Evolutionary conservation across 2,888 invertebrate genomes (phyloP).

Genomic region (Plemyria rubiginata): DNA sequence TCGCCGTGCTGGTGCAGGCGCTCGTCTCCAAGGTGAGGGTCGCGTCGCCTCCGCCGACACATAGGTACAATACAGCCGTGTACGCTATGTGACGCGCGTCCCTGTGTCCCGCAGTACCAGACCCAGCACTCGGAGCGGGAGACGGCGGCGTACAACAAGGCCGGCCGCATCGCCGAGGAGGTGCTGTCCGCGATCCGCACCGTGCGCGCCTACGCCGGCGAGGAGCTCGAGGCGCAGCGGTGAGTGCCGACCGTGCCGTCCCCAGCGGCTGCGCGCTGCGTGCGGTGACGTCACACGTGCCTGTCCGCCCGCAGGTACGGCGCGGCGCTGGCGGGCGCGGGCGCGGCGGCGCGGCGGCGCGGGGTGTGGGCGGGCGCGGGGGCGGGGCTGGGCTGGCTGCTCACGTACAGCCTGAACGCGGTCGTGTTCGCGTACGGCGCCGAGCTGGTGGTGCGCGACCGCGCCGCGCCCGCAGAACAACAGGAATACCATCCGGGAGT

Average conservation of each 20-base stretch:
- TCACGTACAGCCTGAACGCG: slow-evolving; percentile 89
- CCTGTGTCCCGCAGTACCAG: no score
- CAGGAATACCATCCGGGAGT: slow-evolving; percentile 88
- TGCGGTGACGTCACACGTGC: no score
- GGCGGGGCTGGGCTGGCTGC: slow-evolving; percentile 89
- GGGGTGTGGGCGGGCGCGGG: slow-evolving; percentile 88
- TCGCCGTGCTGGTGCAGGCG: slow-evolving; percentile 88
- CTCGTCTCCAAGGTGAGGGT: slow-evolving; percentile 88
- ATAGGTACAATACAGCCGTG: no score
- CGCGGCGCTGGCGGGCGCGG: slow-evolving; percentile 80
- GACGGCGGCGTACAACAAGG: slow-evolving; percentile 88
- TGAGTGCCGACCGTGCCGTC: slow-evolving; percentile 28
- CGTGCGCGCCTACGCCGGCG: slow-evolving; percentile 81
- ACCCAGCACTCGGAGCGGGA: slow-evolving; percentile 86
- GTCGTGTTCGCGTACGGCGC: slow-evolving; percentile 92
- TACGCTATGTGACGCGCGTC: no score
- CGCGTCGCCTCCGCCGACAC: no score
- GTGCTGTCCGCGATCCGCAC: slow-evolving; percentile 87
- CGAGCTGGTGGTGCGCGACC: slow-evolving; percentile 86
- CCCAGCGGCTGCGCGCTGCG: no score
- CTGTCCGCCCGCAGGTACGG: background rate
- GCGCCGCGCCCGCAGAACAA: slow-evolving; percentile 80
- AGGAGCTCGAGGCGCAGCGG: slow-evolving; percentile 86
- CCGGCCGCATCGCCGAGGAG: slow-evolving; percentile 90
- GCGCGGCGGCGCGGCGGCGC: slow-evolving; percentile 83